Evolutionary conservation across 2,888 invertebrate genomes (phyloP).

Genomic region (Antheraea assamensis): DNA sequence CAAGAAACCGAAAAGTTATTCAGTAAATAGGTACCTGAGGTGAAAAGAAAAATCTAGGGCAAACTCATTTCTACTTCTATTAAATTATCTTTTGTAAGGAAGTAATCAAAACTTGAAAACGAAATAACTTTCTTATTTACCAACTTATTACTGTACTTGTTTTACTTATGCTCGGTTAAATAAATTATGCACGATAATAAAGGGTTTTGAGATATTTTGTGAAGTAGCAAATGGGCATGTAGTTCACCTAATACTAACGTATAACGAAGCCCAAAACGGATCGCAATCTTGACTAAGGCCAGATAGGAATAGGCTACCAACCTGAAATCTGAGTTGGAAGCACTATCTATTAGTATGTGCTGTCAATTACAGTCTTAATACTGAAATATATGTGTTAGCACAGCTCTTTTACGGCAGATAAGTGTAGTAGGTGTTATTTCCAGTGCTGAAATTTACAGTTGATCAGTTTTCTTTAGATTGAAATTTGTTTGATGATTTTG

Average conservation of each 20-base stretch:
- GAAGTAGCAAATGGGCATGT: not conserved
- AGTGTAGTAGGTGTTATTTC: no score
- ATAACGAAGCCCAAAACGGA: not conserved
- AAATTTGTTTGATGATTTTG: no score
- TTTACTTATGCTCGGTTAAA: not conserved
- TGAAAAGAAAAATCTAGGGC: not conserved
- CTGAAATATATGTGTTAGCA: no score
- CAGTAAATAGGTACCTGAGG: not conserved
- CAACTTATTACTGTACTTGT: not conserved
- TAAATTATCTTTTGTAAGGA: slow-evolving; percentile 5
- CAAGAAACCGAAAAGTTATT: slow-evolving; percentile 4
- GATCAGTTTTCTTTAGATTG: no score
- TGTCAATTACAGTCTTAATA: no score
- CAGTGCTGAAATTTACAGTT: no score
- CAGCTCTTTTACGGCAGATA: no score
- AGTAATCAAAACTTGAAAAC: slow-evolving; percentile 9
- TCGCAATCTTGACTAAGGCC: no score
- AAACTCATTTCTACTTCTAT: not conserved
- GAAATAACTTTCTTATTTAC: slow-evolving; percentile 2
- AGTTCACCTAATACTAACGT: not conserved
- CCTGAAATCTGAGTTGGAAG: no score
- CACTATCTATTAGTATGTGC: no score
- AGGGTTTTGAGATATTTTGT: not conserved
- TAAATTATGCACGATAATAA: not conserved
- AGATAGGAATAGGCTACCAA: no score